Evolutionary conservation across 2,888 invertebrate species (phyloP), one percentile per base, ranked within the genome.

Genomic region (Pinctada fucata): DNA sequence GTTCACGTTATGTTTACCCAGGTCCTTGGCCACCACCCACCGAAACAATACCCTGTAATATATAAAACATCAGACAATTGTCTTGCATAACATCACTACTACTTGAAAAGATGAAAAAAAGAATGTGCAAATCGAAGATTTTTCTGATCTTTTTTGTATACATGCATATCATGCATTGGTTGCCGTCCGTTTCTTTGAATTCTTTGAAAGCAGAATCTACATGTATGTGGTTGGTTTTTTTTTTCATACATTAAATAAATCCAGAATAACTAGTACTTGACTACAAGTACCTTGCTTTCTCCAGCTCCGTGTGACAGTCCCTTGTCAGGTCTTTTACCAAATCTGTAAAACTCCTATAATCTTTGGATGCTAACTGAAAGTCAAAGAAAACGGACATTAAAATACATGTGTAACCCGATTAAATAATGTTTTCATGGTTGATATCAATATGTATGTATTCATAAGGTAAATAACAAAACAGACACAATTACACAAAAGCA

Each of bases 21-120:
- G 94, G 93, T 99, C 99, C 94, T 99, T 99, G 48, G 99, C 98
- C 0, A 99, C 99, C 83, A 99, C 98, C 99, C 99, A 99, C 86
- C 99, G 95, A 94, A 99, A 99, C 90, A 99, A 97, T 10, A 98
- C 98, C 85, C 95, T 95, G 87, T 5, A 83, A 77, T 51, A 5
- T 47, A 52, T 10, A 70, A 49, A 10, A 49, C 6, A 52, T 16
- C 8, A 31, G 13, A 16, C 31, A 72, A 45, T 8, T 45, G n/a
- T 31, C 8, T 72, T 13, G 47, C 31, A 6, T 6, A 45, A 63
- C 31, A 31, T 31, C 31, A 31, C 31, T 31, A 31, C 31, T 31
- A 31, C 31, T 31, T 31, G 31, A 1, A 1, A 31, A 31, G 31
- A 31, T 31, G 31, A 31, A 31, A 31, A 31, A 31, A 31, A 31